Conservation (phyloP, 2,888 invertebrate species). For the Beris morrisii region DNA sequence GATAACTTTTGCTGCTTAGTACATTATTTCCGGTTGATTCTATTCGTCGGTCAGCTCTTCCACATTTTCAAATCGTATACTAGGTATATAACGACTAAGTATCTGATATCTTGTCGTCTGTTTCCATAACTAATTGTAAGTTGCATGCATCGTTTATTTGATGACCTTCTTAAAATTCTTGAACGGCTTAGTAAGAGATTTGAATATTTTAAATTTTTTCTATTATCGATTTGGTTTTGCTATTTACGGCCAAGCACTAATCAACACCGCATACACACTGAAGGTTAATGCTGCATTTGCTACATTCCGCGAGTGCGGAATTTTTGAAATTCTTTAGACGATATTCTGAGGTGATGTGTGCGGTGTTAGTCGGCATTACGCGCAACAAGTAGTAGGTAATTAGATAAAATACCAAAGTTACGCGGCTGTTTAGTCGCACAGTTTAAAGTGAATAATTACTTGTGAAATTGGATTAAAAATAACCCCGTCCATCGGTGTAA, state of each 20-base stretch:
- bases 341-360: conserved; percentile 3
- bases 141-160: neutral
- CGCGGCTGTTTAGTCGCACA: neutral
- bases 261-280: no score
- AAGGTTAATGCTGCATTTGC: no score
- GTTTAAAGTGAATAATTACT: conserved; percentile 18
- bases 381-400: conserved; percentile 15
- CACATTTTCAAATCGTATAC: no score
- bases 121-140: no score
- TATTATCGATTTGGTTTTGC: neutral
- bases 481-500: no score
- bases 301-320: conserved; percentile 23
- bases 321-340: conserved; percentile 23
- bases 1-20: no score
- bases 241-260: no score
- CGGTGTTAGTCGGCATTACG: conserved; percentile 3
- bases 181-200: conserved; percentile 25
- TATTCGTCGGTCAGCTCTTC: no score
- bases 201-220: conserved; percentile 22
- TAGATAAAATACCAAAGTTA: neutral
- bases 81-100: no score
- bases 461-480: conserved; percentile 11
- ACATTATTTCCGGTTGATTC: no score
- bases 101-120: no score
- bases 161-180: conserved; percentile 26